Evolutionary conservation across 2,888 invertebrate genomes (phyloP).

Genomic region (Ischnura elegans): DNA sequence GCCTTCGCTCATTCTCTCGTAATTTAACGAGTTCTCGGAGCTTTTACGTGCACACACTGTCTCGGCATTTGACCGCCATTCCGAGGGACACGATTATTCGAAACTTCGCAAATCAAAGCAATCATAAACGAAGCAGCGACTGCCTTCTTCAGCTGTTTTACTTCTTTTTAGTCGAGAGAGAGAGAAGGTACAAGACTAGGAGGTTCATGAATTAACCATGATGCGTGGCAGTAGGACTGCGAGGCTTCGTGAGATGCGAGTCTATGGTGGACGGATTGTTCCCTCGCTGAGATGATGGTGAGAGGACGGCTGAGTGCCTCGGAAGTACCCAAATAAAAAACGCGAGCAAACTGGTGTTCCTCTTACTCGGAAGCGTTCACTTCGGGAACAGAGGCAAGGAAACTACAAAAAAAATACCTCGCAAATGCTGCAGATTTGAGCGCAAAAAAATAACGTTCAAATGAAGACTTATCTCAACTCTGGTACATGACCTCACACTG

Average conservation of each 20-base stretch:
- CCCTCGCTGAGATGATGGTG: background rate
- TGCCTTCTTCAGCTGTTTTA: background rate
- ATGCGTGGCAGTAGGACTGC: background rate
- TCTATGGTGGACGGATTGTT: background rate
- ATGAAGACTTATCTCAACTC: background rate
- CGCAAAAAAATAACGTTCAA: background rate
- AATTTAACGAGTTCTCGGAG: background rate
- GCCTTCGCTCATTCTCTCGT: background rate
- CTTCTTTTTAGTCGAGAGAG: background rate
- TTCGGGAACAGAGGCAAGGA: background rate
- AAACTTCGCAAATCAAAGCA: slow-evolving; percentile 10
- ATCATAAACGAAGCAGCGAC: background rate
- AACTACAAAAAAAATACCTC: background rate
- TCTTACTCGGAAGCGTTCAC: background rate
- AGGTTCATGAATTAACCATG: background rate
- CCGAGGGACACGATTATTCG: background rate
- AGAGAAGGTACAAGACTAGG: background rate
- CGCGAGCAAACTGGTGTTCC: background rate
- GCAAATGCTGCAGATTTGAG: background rate
- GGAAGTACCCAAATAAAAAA: background rate
- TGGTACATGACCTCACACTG: background rate
- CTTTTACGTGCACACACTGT: background rate
- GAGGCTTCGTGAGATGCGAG: background rate
- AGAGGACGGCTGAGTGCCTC: background rate
- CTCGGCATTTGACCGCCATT: background rate